These are phyloP conservation scores for Orius insidiosus DNA, from an alignment of 1,140 invertebrate species.

Conservation along the genomic window DNA sequence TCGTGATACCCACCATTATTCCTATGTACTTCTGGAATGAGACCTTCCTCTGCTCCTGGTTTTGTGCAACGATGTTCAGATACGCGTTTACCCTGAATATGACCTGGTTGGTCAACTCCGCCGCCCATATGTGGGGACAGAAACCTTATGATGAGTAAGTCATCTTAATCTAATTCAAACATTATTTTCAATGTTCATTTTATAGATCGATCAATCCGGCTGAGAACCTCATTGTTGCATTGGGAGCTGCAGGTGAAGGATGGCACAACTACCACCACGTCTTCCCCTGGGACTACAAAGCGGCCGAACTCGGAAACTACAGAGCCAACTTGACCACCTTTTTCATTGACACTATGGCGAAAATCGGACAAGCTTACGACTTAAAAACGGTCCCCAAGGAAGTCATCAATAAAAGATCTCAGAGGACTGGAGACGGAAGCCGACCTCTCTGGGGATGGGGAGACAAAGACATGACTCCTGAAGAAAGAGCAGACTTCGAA, in stretches of 20 bases:
- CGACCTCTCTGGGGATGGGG: constrained; percentile 62
- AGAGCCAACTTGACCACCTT: constrained; percentile 61
- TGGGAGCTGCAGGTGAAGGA: constrained; percentile 64
- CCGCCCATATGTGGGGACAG: constrained; percentile 80
- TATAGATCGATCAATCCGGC: constrained; percentile 53
- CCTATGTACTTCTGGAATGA: constrained; percentile 78
- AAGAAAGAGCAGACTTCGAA: constrained; percentile 30
- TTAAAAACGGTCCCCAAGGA: constrained; percentile 43
- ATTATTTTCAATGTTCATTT: no score
- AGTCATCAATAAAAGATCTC: constrained; percentile 44
- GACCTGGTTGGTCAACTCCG: constrained; percentile 92
- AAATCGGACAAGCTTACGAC: constrained; percentile 78
- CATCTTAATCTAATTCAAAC: no score
- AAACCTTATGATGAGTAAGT: constrained; percentile 84
- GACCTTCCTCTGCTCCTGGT: constrained; percentile 57
- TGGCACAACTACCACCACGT: constrained; percentile 95
- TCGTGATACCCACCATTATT: constrained; percentile 67
- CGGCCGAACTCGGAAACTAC: constrained; percentile 63
- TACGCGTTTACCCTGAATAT: constrained; percentile 75
- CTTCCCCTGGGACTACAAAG: constrained; percentile 89
- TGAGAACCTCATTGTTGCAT: constrained; percentile 49
- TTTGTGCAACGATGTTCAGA: constrained; percentile 64
- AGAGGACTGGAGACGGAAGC: constrained; percentile 60
- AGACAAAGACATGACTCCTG: constrained; percentile 51
- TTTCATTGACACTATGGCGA: constrained; percentile 72